Conservation (phyloP, 2,888 invertebrate genomes). For the Aradus depressus region DNA sequence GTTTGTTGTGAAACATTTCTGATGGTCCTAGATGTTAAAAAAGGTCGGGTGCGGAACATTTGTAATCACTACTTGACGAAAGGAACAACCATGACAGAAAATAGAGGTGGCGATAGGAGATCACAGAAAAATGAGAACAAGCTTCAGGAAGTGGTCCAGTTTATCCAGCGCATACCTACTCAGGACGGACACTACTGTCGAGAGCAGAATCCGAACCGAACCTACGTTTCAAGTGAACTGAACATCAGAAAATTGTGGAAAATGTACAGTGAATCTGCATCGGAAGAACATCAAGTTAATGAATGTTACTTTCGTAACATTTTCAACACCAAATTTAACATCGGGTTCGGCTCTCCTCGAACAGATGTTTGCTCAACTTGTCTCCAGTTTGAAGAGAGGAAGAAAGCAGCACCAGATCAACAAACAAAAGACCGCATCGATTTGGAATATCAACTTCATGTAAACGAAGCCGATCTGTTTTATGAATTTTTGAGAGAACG, state of each 20-base stretch:
- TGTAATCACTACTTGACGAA: neutral
- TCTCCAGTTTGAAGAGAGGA: constrained; percentile 3
- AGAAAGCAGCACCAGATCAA: neutral
- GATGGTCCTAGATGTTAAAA: neutral
- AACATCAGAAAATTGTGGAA: constrained; percentile 2
- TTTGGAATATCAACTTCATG: constrained; percentile 15
- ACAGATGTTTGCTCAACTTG: constrained; percentile 14
- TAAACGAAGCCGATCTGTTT: constrained; percentile 29
- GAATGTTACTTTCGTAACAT: constrained; percentile 13
- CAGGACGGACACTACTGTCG: constrained; percentile 4
- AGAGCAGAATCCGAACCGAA: neutral
- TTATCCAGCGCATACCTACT: neutral
- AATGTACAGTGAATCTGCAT: constrained; percentile 3
- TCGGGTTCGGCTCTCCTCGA: constrained; percentile 10
- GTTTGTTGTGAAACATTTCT: constrained; percentile 11
- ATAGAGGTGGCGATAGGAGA: constrained; percentile 1
- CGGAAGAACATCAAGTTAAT: constrained; percentile 5
- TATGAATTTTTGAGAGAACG: constrained; percentile 26
- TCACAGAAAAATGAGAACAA: neutral
- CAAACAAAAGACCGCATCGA: neutral
- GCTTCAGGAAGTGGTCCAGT: neutral
- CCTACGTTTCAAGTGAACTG: constrained; percentile 1
- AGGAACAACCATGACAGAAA: constrained; percentile 1
- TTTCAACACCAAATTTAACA: constrained; percentile 5
- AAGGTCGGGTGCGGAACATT: neutral